Conservation (phyloP, 2,888 invertebrate genomes). For the Digitonthophagus gazella region DNA sequence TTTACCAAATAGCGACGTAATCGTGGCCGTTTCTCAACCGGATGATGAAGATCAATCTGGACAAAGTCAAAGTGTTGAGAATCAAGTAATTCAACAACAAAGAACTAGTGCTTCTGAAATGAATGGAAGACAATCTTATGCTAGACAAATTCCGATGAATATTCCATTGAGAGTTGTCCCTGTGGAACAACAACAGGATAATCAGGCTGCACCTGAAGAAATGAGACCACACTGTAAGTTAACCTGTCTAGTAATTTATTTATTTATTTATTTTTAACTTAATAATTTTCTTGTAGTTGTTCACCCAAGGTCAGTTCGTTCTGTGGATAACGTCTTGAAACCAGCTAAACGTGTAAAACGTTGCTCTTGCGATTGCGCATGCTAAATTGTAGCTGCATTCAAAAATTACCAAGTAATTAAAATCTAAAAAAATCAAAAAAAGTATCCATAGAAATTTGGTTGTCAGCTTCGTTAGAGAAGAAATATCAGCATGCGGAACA, state of each 20-base stretch:
- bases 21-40: slow-evolving; percentile 45
- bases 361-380: slow-evolving; percentile 74
- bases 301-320: slow-evolving; percentile 70
- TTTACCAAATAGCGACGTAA: slow-evolving; percentile 47
- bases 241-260: slow-evolving; percentile 54
- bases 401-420: background rate
- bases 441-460: slow-evolving; percentile 10
- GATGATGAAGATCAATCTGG: slow-evolving; percentile 33
- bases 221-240: slow-evolving; percentile 76
- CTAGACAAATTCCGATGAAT: slow-evolving; percentile 37
- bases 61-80: slow-evolving; percentile 22
- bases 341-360: slow-evolving; percentile 69
- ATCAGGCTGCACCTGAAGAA: slow-evolving; percentile 54
- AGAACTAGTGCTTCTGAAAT: slow-evolving; percentile 46
- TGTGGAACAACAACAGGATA: slow-evolving; percentile 47
- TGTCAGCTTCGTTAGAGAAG: background rate
- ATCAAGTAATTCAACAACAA: slow-evolving; percentile 43
- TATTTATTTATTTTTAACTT: background rate
- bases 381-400: slow-evolving; percentile 44
- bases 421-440: slow-evolving; percentile 13
- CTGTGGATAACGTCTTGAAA: slow-evolving; percentile 49
- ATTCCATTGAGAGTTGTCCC: slow-evolving; percentile 46
- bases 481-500: slow-evolving; percentile 12
- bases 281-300: slow-evolving; percentile 61
- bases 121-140: slow-evolving; percentile 49